Conservation (phyloP, 1,140 invertebrate genomes). For the Drosophila hydei region DNA sequence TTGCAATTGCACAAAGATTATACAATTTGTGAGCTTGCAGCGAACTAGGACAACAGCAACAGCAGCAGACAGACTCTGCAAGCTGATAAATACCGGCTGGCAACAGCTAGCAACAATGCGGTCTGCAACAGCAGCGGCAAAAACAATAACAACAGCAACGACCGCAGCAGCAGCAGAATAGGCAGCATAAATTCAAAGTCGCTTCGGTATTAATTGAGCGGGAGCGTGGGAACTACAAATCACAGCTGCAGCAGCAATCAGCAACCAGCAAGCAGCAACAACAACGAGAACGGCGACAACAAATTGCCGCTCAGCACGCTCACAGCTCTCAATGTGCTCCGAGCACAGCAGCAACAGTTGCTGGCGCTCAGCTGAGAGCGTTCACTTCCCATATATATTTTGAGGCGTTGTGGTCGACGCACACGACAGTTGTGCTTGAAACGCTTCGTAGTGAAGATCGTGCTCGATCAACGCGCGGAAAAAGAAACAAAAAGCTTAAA, state of each 20-base stretch:
- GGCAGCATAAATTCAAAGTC: slow-evolving; percentile 67
- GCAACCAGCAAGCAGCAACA: slow-evolving; percentile 33
- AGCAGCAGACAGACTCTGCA: slow-evolving; percentile 27
- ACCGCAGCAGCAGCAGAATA: slow-evolving; percentile 9
- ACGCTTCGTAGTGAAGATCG: slow-evolving; percentile 82
- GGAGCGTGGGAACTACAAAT: slow-evolving; percentile 77
- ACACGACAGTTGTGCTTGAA: slow-evolving; percentile 81
- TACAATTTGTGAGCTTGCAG: slow-evolving; percentile 67
- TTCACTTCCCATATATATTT: slow-evolving; percentile 66
- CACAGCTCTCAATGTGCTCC: slow-evolving; percentile 52
- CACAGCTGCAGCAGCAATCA: slow-evolving; percentile 39
- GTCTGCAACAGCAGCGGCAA: slow-evolving; percentile 11
- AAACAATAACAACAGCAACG: slow-evolving; percentile 22
- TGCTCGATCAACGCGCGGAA: slow-evolving; percentile 66
- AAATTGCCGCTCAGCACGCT: slow-evolving; percentile 39
- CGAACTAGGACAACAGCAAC: slow-evolving; percentile 70
- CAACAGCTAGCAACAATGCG: slow-evolving; percentile 41
- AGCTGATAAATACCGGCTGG: slow-evolving; percentile 74
- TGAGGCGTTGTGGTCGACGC: slow-evolving; percentile 56
- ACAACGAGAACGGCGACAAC: slow-evolving; percentile 29
- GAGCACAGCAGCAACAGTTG: slow-evolving; percentile 32
- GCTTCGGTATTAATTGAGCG: slow-evolving; percentile 52
- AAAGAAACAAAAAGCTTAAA: slow-evolving; percentile 24
- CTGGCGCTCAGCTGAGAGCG: slow-evolving; percentile 20
- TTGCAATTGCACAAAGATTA: slow-evolving; percentile 63